Percentiles rank a stretch among this genome's conserved stretches.
phyloP scores from a whole-genome alignment of 2,888 invertebrate species.

The Mimas tiliae region DNA sequence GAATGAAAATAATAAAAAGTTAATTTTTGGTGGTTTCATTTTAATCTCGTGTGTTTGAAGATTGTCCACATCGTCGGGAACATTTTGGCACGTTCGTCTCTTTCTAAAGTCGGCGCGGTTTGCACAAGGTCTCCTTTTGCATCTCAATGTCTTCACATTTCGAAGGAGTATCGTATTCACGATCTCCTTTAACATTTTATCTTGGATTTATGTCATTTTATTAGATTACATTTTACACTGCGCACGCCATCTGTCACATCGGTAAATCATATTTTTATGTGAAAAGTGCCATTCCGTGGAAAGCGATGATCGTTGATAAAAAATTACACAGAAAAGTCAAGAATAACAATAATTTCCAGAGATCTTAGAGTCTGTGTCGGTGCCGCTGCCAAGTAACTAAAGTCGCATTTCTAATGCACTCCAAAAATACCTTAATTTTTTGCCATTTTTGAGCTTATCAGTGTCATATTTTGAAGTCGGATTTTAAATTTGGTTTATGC shows the following conservation, averaged over 20 bases:
- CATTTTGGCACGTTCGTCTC: conserved; percentile 51
- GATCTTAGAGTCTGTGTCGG: no score
- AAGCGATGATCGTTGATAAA: conserved; percentile 44
- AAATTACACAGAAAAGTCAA: background rate
- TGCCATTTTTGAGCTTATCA: no score
- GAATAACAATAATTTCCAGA: no score
- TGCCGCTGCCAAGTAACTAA: no score
- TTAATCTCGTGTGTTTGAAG: conserved; percentile 78
- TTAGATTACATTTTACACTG: conserved; percentile 50
- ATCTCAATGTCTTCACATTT: conserved; percentile 52
- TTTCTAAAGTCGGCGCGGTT: conserved; percentile 58
- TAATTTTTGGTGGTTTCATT: conserved; percentile 41
- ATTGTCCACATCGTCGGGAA: conserved; percentile 65
- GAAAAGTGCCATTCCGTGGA: conserved; percentile 31
- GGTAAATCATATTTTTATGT: conserved; percentile 32
- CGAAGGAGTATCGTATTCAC: conserved; percentile 72
- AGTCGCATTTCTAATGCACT: no score
- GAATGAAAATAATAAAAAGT: conserved; percentile 63
- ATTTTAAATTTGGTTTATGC: no score
- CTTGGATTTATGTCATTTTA: conserved; percentile 71
- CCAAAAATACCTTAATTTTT: no score
- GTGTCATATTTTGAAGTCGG: no score
- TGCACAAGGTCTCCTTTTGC: conserved; percentile 54
- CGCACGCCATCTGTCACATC: conserved; percentile 43
- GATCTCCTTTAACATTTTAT: conserved; percentile 78